Percentiles rank a stretch among this genome's conserved stretches.
Evolutionary conservation across 1,140 invertebrate species (phyloP).

Genomic region (Bilobella aurantiaca): DNA sequence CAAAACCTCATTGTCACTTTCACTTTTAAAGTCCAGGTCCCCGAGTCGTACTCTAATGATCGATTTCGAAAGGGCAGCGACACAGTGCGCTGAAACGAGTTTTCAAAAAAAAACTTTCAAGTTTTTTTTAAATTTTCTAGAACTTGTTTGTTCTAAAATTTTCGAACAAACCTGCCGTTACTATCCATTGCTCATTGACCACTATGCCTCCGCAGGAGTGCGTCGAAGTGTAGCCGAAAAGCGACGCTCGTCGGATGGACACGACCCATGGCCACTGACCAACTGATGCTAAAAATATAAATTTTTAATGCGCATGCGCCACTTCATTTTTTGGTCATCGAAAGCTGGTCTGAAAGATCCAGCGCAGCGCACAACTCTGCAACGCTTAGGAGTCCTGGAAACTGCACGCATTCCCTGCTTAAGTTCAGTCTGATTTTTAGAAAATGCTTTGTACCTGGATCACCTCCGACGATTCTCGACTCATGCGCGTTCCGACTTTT

Average conservation of each 20-base stretch:
- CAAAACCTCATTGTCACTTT: conserved; percentile 57
- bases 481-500: not conserved
- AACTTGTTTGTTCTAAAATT: not conserved
- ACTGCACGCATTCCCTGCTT: too few relatives aligned
- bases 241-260: conserved; percentile 74
- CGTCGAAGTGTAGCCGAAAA: conserved; percentile 83
- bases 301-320: too few relatives aligned
- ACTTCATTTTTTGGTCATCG: too few relatives aligned
- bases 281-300: not conserved
- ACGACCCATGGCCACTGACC: conserved; percentile 63
- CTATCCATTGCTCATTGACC: conserved; percentile 87
- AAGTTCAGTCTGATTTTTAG: too few relatives aligned
- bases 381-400: too few relatives aligned
- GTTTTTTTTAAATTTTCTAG: not conserved
- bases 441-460: not conserved
- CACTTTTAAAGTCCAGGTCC: conserved; percentile 72
- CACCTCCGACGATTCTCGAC: not conserved
- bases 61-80: conserved; percentile 55
- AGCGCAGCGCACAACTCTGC: too few relatives aligned
- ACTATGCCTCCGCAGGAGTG: conserved; percentile 87
- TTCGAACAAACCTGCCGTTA: conserved; percentile 66
- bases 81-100: conserved; percentile 53
- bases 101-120: not conserved
- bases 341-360: too few relatives aligned
- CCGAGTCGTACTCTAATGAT: conserved; percentile 82